Conservation (phyloP, 2,888 invertebrate genomes). For the Cheiracanthium punctorium region DNA sequence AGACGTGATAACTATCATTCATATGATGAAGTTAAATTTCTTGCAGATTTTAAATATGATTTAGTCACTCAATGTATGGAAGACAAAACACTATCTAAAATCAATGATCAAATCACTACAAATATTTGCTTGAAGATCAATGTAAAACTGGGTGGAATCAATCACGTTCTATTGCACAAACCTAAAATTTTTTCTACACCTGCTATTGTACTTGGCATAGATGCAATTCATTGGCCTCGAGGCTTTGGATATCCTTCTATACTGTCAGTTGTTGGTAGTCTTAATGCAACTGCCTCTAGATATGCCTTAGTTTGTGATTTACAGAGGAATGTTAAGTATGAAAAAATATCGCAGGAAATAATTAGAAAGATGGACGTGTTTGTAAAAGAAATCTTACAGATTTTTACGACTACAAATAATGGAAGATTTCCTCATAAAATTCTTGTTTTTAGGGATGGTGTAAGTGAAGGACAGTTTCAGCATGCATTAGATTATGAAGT, state of each 20-base stretch:
- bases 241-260: slow-evolving; percentile 72
- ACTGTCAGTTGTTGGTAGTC: slow-evolving; percentile 74
- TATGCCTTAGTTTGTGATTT: slow-evolving; percentile 83
- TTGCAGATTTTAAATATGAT: slow-evolving; percentile 76
- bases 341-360: slow-evolving; percentile 81
- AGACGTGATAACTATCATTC: background rate
- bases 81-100: slow-evolving; percentile 75
- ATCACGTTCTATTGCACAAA: slow-evolving; percentile 80
- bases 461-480: slow-evolving; percentile 28
- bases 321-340: slow-evolving; percentile 80
- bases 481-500: slow-evolving; percentile 6
- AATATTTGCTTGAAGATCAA: slow-evolving; percentile 79
- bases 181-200: slow-evolving; percentile 77
- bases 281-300: slow-evolving; percentile 73
- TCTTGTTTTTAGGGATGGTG: slow-evolving; percentile 27
- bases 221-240: slow-evolving; percentile 90
- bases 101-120: slow-evolving; percentile 64
- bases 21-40: slow-evolving; percentile 50
- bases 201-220: slow-evolving; percentile 87
- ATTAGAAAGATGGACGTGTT: slow-evolving; percentile 84
- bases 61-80: slow-evolving; percentile 78
- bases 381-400: slow-evolving; percentile 61
- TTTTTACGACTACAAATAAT: slow-evolving; percentile 77
- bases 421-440: slow-evolving; percentile 79
- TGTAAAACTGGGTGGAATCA: slow-evolving; percentile 79